Conservation (phyloP, 92 coral and sea anemone genomes). For the Hydrozoanthus gracilis region DNA sequence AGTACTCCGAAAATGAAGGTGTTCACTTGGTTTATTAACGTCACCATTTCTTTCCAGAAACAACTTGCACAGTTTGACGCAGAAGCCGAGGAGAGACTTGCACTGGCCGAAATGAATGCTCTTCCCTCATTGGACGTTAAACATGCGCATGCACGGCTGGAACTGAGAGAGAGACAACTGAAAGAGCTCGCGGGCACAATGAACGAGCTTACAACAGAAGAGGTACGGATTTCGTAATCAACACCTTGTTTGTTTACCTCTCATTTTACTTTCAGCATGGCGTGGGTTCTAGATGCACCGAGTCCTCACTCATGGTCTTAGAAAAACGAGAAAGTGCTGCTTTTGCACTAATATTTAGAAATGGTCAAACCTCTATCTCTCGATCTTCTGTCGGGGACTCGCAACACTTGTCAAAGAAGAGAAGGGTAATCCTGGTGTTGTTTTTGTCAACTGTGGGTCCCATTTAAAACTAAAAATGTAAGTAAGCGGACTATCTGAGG, state of each 20-base stretch:
- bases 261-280: not conserved
- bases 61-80: conserved; percentile 87
- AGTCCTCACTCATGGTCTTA: no score
- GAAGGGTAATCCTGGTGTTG: no score
- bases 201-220: conserved; percentile 91
- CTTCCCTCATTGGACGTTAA: conserved; percentile 93
- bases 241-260: not conserved
- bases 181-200: conserved; percentile 97
- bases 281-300: no score
- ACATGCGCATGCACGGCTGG: conserved; percentile 93
- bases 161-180: conserved; percentile 89
- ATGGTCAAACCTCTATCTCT: not conserved
- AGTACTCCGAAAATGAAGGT: not conserved
- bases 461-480: no score
- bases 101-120: conserved; percentile 80
- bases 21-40: not conserved
- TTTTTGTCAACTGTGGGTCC: no score
- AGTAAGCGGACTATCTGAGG: no score
- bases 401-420: no score
- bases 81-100: conserved; percentile 72
- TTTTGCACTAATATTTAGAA: not conserved
- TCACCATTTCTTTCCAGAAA: conserved; percentile 62
- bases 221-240: conserved; percentile 54
- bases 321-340: not conserved
- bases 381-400: no score